phyloP scores from a whole-genome alignment of 2,797 vertebrate genomes.

The Cetoscarus ocellatus region DNA sequence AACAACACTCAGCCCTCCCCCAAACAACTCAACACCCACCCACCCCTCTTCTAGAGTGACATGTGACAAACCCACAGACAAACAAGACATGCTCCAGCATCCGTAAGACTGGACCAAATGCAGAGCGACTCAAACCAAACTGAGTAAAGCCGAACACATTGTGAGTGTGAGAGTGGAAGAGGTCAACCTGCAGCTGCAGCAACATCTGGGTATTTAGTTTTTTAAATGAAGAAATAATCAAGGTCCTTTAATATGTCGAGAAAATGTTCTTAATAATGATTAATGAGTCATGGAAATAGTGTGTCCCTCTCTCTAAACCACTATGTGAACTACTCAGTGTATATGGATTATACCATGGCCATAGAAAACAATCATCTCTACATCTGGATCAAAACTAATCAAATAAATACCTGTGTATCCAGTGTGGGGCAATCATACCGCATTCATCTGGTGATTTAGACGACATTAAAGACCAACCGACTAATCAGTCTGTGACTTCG shows the following conservation, averaged over 20 bases:
- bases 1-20: constrained; percentile 67
- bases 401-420: too few species aligned
- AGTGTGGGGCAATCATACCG: too few species aligned
- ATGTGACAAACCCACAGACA: constrained; percentile 69
- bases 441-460: too few species aligned
- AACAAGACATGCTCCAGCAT: constrained; percentile 83
- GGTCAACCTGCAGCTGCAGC: constrained; percentile 21
- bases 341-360: constrained; percentile 49
- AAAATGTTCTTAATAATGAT: not conserved
- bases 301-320: constrained; percentile 1
- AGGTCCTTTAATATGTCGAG: not conserved
- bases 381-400: too few species aligned
- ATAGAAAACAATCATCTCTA: not conserved
- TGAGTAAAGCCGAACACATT: constrained; percentile 82
- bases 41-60: constrained; percentile 38
- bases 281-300: not conserved
- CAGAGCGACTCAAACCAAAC: constrained; percentile 67
- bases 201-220: not conserved
- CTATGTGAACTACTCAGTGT: constrained; percentile 2
- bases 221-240: not conserved
- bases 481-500: too few species aligned
- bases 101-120: constrained; percentile 76
- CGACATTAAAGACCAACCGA: too few species aligned
- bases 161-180: constrained; percentile 76
- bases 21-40: constrained; percentile 10